These are phyloP conservation scores for Marisa cornuarietis DNA, from an alignment of 1,140 invertebrate species.

Conservation along the genomic window DNA sequence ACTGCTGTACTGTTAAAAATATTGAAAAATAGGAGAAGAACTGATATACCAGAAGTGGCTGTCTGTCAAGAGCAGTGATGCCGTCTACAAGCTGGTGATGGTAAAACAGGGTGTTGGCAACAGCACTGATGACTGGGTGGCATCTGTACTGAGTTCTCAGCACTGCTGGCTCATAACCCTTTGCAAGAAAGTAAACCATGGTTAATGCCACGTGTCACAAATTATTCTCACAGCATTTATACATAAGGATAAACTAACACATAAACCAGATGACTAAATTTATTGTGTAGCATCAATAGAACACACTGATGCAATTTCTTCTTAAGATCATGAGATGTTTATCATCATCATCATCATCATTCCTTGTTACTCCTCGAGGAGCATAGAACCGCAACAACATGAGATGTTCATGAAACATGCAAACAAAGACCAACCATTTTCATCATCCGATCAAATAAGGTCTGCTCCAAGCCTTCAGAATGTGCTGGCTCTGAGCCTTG, in stretches of 20 bases:
- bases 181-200: background rate
- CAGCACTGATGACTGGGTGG: slow-evolving; percentile 56
- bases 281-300: too few relatives aligned
- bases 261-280: too few relatives aligned
- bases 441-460: slow-evolving; percentile 57
- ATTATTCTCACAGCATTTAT: too few relatives aligned
- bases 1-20: too few relatives aligned
- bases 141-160: slow-evolving; percentile 59
- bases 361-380: too few relatives aligned
- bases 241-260: too few relatives aligned
- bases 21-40: background rate
- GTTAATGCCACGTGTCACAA: too few relatives aligned
- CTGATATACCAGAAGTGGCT: slow-evolving; percentile 44
- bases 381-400: too few relatives aligned
- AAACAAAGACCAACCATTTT: slow-evolving; percentile 42
- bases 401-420: too few relatives aligned
- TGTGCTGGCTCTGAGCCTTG: slow-evolving; percentile 51
- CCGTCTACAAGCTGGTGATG: slow-evolving; percentile 47
- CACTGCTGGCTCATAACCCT: slow-evolving; percentile 50
- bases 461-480: slow-evolving; percentile 53
- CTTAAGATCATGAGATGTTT: too few relatives aligned
- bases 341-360: too few relatives aligned
- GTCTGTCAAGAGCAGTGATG: slow-evolving; percentile 37
- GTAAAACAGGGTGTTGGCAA: slow-evolving; percentile 56
- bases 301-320: too few relatives aligned